phyloP scores from a whole-genome alignment of 2,888 invertebrate genomes.

The Cheilosia scutellata region DNA sequence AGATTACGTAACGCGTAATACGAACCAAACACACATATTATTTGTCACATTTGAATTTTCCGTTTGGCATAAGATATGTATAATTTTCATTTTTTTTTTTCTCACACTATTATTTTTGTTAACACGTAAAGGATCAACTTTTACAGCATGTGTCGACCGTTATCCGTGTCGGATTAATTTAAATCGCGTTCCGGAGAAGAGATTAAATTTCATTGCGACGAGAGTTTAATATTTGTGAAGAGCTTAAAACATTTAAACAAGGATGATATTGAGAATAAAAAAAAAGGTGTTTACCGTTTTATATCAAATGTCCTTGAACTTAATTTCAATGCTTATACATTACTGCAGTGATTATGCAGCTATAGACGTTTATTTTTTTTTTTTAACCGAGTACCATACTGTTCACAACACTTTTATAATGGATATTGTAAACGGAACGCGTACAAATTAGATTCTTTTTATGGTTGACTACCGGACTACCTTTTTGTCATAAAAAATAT shows the following conservation, averaged over 20 bases:
- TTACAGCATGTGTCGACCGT: slow-evolving; percentile 65
- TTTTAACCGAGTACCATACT: slow-evolving; percentile 2
- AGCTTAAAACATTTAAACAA: slow-evolving; percentile 55
- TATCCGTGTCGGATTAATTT: slow-evolving; percentile 69
- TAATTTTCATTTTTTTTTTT: slow-evolving; percentile 32
- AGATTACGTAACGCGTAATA: slow-evolving; percentile 75
- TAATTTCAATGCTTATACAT: slow-evolving; percentile 67
- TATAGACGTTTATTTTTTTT: slow-evolving; percentile 28
- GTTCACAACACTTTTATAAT: slow-evolving; percentile 29
- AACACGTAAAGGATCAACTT: slow-evolving; percentile 62
- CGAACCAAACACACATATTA: slow-evolving; percentile 61
- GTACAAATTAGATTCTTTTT: slow-evolving; percentile 35
- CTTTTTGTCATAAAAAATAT: slow-evolving; percentile 36
- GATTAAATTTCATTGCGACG: slow-evolving; percentile 57
- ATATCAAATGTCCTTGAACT: slow-evolving; percentile 72
- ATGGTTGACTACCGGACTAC: slow-evolving; percentile 53
- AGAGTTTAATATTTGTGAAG: slow-evolving; percentile 21
- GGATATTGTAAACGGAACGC: slow-evolving; percentile 17
- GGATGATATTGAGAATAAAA: slow-evolving; percentile 4
- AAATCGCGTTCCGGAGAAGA: slow-evolving; percentile 61
- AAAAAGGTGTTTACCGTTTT: slow-evolving; percentile 66
- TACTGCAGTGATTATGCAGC: slow-evolving; percentile 75
- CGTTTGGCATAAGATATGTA: slow-evolving; percentile 60
- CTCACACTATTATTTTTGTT: slow-evolving; percentile 31
- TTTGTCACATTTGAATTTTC: slow-evolving; percentile 68